Evolutionary conservation across 2,113 vertebrate species (phyloP).

Genomic region (Poeciliopsis retropinna): DNA sequence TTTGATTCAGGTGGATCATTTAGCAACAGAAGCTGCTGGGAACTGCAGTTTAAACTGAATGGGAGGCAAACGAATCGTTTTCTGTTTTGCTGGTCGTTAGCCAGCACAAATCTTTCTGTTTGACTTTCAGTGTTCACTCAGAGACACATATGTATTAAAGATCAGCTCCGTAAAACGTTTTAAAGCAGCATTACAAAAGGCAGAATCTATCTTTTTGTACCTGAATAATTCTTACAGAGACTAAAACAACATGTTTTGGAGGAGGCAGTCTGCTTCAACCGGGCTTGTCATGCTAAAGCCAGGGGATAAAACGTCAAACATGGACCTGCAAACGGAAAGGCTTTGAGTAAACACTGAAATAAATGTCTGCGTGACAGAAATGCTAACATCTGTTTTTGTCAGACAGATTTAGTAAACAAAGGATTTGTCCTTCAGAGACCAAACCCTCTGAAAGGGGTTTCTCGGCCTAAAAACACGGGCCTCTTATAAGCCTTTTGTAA

Average conservation of each 20-base stretch:
- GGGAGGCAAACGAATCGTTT: constrained; percentile 26
- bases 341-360: constrained; percentile 48
- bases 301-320: constrained; percentile 34
- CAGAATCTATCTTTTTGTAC: constrained; percentile 8
- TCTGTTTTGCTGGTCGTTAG: constrained; percentile 17
- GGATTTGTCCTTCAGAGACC: constrained; percentile 58
- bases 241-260: constrained; percentile 49
- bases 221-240: constrained; percentile 17
- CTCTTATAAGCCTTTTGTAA: constrained; percentile 47
- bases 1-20: too few species aligned
- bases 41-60: neutral
- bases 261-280: constrained; percentile 16
- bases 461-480: constrained; percentile 43
- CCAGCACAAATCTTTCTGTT: constrained; percentile 40
- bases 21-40: too few species aligned
- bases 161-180: constrained; percentile 41
- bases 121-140: constrained; percentile 14
- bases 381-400: constrained; percentile 63
- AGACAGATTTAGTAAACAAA: constrained; percentile 61
- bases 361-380: constrained; percentile 62
- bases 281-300: constrained; percentile 35
- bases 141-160: constrained; percentile 36
- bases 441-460: constrained; percentile 48
- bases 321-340: constrained; percentile 38
- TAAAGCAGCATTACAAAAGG: constrained; percentile 18